A percentile compares a stretch with the other conserved stretches of the same genome.
Conservation (phyloP, 2,888 invertebrate genomes). For the Hydraecia micacea region DNA sequence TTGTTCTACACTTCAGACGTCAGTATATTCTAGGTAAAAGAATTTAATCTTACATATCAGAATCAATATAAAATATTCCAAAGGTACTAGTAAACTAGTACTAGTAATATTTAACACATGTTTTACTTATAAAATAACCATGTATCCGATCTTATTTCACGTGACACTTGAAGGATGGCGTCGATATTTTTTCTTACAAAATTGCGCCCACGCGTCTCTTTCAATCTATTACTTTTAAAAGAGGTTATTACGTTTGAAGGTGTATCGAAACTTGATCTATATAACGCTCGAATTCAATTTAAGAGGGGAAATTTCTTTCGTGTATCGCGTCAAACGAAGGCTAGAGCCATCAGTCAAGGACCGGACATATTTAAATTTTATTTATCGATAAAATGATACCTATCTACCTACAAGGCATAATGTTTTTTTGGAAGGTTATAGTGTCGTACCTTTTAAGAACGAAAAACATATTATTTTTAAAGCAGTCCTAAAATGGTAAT, state of each 20-base stretch:
- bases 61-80: background rate
- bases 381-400: conserved; percentile 27
- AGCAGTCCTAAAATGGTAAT: background rate
- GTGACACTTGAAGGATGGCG: conserved; percentile 24
- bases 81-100: background rate
- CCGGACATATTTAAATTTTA: conserved; percentile 37
- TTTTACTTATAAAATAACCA: conserved; percentile 7
- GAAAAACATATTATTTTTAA: background rate
- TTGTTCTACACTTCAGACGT: background rate
- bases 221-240: conserved; percentile 46
- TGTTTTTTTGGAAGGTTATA: background rate
- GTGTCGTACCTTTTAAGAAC: background rate
- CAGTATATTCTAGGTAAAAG: background rate
- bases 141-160: conserved; percentile 9
- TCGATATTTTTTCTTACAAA: conserved; percentile 30
- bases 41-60: background rate
- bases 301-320: conserved; percentile 55
- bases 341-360: conserved; percentile 28
- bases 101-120: background rate
- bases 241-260: conserved; percentile 30
- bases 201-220: conserved; percentile 15
- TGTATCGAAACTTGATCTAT: conserved; percentile 55
- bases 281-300: conserved; percentile 62
- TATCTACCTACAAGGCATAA: background rate
- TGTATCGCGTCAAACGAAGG: conserved; percentile 25